Base-by-base conservation (phyloP, 2,888 invertebrate genomes). In the Pristionchus entomophagus region DNA sequence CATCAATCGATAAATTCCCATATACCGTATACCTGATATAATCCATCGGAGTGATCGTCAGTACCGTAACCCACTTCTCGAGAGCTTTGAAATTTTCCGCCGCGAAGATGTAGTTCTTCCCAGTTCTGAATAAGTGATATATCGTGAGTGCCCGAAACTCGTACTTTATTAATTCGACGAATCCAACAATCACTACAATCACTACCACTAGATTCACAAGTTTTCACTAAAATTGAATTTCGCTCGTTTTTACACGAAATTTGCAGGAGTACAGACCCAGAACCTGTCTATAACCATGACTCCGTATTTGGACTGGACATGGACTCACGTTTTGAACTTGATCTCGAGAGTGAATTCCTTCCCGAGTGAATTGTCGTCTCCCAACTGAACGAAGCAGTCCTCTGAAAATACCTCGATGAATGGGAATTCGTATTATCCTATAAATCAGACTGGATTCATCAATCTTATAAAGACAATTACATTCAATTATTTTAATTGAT, bases 281-380 rank as follows among this genome's bases (percentile, higher is more conserved):
- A n/a, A n/a, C n/a, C n/a, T n/a, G n/a, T n/a, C n/a, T n/a, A n/a
- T n/a, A n/a, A n/a, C n/a, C n/a, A n/a, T n/a, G n/a, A n/a, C n/a
- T n/a, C n/a, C n/a, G n/a, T n/a, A n/a, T n/a, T n/a, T n/a, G n/a
- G 4, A 56, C n/a, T 14, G 62, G 14, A 19, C 19, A 35, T 6
- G n/a, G n/a, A 87, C 91, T 86, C 80, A 93, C 93, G 93, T 92
- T 87, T 93, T 93, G 83, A 90, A 92, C 80, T 91, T 92, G 38
- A 93, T 89, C 59, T 90, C 89, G 86, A 93, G 93, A 2, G 92
- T 92, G 88, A 90, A 92, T 45, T 91, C 91, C 87, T 90, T 91
- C 38, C 93, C 93, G 65, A 92, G 90, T 53, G 88, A 86, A 86
- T 93, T 93, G 87, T 93, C 93, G 86, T 93, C 93, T n/a, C 92